Evolutionary conservation across 1,140 invertebrate genomes (phyloP), one percentile per base, ranked within the genome.

Genomic region (Conus betulinus): DNA sequence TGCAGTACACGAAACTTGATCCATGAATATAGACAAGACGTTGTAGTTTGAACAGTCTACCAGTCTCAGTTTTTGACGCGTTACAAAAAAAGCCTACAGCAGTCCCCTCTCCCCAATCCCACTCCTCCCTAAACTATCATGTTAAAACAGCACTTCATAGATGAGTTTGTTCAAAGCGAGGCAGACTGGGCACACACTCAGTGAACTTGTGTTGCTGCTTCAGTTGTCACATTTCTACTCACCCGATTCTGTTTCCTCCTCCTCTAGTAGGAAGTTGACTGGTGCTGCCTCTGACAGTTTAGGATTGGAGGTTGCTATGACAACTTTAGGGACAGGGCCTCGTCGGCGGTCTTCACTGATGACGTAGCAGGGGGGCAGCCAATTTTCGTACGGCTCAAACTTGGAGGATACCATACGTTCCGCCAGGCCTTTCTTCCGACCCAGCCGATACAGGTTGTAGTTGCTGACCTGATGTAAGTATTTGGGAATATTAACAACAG

Each of bases 361-460:
- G 17, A 94, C 88, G 91, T 93, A 95, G 25, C 98, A 98, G 10
- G 99, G 99, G 20, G 99, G 99, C 10, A 99, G 94, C 99, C 99
- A 99, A 95, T 99, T 99, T 94, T 99, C 99, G 94, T 99, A 98
- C 0, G 99, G 99, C 94, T 99, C 99, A 96, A 99, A 99, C 96
- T 99, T 99, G 0, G 98, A 98, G 0, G 99, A 98, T 89, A 99
- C 98, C 98, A 99, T 99, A 89, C 98, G 97, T 90, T 98, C 98
- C 5, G 98, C 99, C 23, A 99, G 96, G 23, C 97, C 96, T 95
- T 98, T 98, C 90, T 97, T 96, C 84, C 97, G 97, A 0, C 99
- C 99, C n/a, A 99, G 95, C 23, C 98, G 96, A 95, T 99, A 99
- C 10, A 99, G 96, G 96, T 99, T 99, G 87, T 99, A 96, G 95